Percentiles rank a stretch among this genome's conserved stretches.
These are phyloP conservation scores for Eledone cirrhosa DNA, from an alignment of 2,888 invertebrate species.

Conservation along the genomic window DNA sequence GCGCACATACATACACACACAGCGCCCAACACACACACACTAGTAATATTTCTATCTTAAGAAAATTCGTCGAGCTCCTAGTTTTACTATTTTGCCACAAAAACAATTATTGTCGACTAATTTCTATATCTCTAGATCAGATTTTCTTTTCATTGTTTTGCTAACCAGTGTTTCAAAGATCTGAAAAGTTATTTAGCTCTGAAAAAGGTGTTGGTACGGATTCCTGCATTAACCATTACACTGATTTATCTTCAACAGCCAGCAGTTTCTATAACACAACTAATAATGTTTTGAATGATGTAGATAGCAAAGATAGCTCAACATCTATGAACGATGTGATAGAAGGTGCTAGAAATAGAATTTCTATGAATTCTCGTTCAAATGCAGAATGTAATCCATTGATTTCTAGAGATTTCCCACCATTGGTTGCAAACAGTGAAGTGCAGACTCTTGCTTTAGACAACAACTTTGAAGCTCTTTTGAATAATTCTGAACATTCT, in stretches of 20 bases:
- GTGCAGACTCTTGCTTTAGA: slow-evolving; percentile 26
- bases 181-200: not conserved
- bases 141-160: no score
- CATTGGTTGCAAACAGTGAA: not conserved
- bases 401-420: not conserved
- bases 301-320: not conserved
- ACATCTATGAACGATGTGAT: not conserved
- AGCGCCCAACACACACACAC: no score
- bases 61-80: no score
- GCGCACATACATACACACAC: no score
- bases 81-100: no score
- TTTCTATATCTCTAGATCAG: no score
- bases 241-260: not conserved
- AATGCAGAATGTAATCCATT: not conserved
- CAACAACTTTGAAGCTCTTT: slow-evolving; percentile 16
- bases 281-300: not conserved
- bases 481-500: slow-evolving; percentile 3
- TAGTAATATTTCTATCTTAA: no score
- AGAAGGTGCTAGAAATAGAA: not conserved
- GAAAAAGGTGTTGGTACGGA: slow-evolving; percentile 3
- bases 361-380: not conserved
- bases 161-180: no score
- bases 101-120: no score
- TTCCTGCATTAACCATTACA: not conserved
- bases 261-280: not conserved